phyloP scores from a whole-genome alignment of 2,797 vertebrate genomes.

The Adrianichthys oophorus region DNA sequence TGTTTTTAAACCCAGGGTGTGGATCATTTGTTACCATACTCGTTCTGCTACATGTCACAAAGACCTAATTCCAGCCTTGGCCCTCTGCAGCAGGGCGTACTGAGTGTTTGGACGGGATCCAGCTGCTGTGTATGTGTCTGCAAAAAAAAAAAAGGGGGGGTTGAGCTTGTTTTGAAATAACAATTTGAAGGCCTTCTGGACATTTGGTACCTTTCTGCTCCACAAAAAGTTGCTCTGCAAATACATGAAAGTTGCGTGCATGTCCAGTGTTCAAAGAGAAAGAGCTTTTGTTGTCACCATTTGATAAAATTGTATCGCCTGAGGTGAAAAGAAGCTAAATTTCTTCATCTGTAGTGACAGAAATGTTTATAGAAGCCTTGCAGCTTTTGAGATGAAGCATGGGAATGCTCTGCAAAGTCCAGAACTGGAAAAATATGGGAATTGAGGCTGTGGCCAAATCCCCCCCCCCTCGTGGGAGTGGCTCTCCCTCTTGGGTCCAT shows the following conservation, averaged over 20 bases:
- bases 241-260: too few relatives aligned
- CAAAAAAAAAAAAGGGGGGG: not conserved
- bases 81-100: constrained; percentile 24
- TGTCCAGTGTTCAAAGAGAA: too few relatives aligned
- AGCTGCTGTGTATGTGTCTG: constrained; percentile 13
- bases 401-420: constrained; percentile 43
- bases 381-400: constrained; percentile 34
- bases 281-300: too few relatives aligned
- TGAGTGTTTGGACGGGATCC: constrained; percentile 4
- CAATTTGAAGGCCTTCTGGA: constrained; percentile 6
- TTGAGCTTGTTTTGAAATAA: constrained; percentile 10
- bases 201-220: not conserved
- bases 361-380: constrained; percentile 28
- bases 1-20: constrained; percentile 39
- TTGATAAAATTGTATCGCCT: too few relatives aligned
- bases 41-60: constrained; percentile 38
- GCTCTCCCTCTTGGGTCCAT: constrained; percentile 41
- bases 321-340: too few relatives aligned
- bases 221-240: too few relatives aligned
- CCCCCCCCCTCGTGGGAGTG: constrained; percentile 68
- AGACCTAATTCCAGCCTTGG: constrained; percentile 25
- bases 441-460: constrained; percentile 48
- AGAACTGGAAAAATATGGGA: constrained; percentile 62
- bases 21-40: constrained; percentile 41
- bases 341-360: constrained; percentile 3